Evolutionary conservation across 64 coral and sea anemone species (phyloP).

Genomic region (Pocillopora verrucosa): DNA sequence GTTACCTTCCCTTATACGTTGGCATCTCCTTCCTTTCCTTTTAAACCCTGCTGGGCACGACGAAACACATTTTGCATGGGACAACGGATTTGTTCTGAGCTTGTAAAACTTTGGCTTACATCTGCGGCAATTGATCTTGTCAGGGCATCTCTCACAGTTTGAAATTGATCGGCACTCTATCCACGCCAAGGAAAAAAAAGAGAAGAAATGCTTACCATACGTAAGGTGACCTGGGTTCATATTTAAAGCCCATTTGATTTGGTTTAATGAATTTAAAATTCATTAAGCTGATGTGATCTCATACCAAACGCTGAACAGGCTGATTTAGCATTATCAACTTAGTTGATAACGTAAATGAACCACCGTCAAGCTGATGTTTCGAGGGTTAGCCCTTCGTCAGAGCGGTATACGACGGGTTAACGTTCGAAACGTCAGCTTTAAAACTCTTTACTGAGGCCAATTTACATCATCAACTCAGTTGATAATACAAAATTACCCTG

Average conservation of each 20-base stretch:
- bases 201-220: neutral
- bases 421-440: no score
- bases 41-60: constrained; percentile 15
- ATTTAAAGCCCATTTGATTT: neutral
- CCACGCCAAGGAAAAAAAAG: neutral
- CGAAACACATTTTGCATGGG: constrained; percentile 3
- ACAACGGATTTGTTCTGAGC: constrained; percentile 1
- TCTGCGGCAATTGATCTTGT: constrained; percentile 45
- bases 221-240: neutral
- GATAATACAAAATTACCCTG: no score
- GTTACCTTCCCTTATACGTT: constrained; percentile 5
- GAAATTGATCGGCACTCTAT: constrained; percentile 16
- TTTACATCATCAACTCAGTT: no score
- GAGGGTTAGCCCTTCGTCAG: no score
- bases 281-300: no score
- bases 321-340: no score
- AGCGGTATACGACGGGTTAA: no score
- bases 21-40: constrained; percentile 22
- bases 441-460: no score
- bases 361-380: no score
- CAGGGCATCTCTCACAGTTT: constrained; percentile 21
- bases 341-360: no score
- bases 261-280: no score
- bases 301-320: no score
- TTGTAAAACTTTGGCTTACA: constrained; percentile 24